Percentiles rank a stretch among this genome's conserved stretches.
Evolutionary conservation across 2,888 invertebrate genomes (phyloP).

Genomic region (Acleris literana): DNA sequence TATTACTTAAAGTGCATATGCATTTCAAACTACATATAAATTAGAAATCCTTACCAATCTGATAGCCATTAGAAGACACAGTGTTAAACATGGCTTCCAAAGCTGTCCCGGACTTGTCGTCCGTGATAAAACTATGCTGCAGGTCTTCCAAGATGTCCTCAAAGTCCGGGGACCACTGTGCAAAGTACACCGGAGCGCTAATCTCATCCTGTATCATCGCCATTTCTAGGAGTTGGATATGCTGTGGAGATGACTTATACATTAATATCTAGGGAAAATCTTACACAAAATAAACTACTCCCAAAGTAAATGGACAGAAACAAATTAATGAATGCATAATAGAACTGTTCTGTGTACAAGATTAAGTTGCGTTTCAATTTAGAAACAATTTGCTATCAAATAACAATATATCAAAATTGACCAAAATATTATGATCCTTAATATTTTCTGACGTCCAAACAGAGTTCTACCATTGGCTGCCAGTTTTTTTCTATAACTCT

Average conservation of each 20-base stretch:
- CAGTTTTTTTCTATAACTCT: no score
- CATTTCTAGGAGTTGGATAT: constrained; percentile 90
- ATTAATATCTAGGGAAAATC: no score
- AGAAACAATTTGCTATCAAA: no score
- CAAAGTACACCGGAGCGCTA: constrained; percentile 94
- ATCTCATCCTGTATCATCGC: constrained; percentile 91
- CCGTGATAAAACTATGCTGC: constrained; percentile 86
- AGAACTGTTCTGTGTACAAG: background rate
- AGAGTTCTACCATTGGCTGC: no score
- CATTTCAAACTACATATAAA: no score
- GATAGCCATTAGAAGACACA: constrained; percentile 97
- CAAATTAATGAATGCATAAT: background rate
- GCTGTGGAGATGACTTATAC: constrained; percentile 67
- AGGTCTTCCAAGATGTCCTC: constrained; percentile 90
- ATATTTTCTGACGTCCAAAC: no score
- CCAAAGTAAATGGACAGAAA: background rate
- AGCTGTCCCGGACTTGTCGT: constrained; percentile 89
- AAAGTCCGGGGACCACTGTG: constrained; percentile 88
- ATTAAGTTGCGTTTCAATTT: no score
- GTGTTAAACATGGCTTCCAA: constrained; percentile 92
- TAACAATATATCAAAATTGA: no score
- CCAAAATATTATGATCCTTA: no score
- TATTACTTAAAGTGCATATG: no score
- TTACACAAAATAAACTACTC: no score
- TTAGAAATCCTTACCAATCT: constrained; percentile 82